A percentile compares a stretch with the other conserved stretches of the same genome.
Evolutionary conservation across 2,888 invertebrate genomes (phyloP).

Genomic region (Campoplex capitator): DNA sequence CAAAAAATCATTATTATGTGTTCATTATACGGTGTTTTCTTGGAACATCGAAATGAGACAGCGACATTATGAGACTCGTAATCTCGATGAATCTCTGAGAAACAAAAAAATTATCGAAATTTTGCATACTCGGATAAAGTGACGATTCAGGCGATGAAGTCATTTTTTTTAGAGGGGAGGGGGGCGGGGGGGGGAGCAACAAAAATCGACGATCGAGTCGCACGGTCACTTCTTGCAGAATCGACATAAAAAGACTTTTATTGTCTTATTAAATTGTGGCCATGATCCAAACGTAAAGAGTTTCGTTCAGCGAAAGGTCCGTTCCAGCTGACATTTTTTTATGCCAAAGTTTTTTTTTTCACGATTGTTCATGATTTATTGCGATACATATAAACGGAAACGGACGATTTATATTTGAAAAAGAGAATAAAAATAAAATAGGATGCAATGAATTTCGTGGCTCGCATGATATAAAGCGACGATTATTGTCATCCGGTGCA

Average conservation of each 20-base stretch:
- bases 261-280: conserved; percentile 62
- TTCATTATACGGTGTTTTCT: not conserved
- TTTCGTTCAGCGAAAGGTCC: conserved; percentile 1
- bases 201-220: not conserved
- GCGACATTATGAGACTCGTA: not conserved
- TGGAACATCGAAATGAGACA: not conserved
- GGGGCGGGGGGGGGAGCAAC: not conserved
- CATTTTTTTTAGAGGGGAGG: not conserved
- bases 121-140: not conserved
- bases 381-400: conserved; percentile 33
- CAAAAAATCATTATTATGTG: not conserved
- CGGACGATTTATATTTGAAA: conserved; percentile 31
- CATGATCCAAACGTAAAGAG: conserved; percentile 38
- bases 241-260: not conserved
- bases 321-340: conserved; percentile 12
- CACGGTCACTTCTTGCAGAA: not conserved
- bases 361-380: conserved; percentile 46
- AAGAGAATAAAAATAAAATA: conserved; percentile 14
- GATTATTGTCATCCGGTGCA: conserved; percentile 64
- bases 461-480: conserved; percentile 51
- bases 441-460: conserved; percentile 23
- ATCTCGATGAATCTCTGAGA: not conserved
- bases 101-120: not conserved
- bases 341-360: conserved; percentile 24
- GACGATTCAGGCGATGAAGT: not conserved